Conservation (phyloP, 2,888 invertebrate species). For the Parnassius smintheus region DNA sequence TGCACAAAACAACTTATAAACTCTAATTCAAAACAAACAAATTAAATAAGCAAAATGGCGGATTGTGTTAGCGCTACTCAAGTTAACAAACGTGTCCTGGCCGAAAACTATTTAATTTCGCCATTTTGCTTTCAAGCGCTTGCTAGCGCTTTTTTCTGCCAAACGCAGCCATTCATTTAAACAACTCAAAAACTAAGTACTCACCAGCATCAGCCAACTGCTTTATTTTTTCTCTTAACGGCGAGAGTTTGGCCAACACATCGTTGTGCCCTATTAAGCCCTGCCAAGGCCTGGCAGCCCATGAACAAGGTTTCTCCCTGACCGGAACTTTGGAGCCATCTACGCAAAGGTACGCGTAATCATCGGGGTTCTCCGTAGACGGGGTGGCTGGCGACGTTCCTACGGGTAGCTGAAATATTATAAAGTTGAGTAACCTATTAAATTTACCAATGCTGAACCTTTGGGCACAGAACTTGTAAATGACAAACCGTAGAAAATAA, state of each 20-base stretch:
- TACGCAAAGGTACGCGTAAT: conserved; percentile 89
- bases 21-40: too few species aligned
- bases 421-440: neutral
- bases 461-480: too few species aligned
- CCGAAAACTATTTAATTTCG: too few species aligned
- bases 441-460: too few species aligned
- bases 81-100: too few species aligned
- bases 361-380: conserved; percentile 83
- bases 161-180: neutral
- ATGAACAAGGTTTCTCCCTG: conserved; percentile 84
- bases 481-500: too few species aligned
- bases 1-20: too few species aligned
- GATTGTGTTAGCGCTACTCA: too few species aligned
- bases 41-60: too few species aligned
- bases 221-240: conserved; percentile 78
- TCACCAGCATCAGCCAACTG: conserved; percentile 74
- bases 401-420: conserved; percentile 78
- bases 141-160: too few species aligned
- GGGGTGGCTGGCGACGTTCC: conserved; percentile 79
- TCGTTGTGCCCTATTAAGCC: conserved; percentile 87
- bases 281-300: conserved; percentile 94
- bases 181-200: conserved; percentile 26
- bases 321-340: conserved; percentile 87
- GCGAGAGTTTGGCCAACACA: conserved; percentile 73
- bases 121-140: too few species aligned